Conservation (phyloP, 37 sponge, comb jelly and placozoan species). For the Beroe forskalii region DNA sequence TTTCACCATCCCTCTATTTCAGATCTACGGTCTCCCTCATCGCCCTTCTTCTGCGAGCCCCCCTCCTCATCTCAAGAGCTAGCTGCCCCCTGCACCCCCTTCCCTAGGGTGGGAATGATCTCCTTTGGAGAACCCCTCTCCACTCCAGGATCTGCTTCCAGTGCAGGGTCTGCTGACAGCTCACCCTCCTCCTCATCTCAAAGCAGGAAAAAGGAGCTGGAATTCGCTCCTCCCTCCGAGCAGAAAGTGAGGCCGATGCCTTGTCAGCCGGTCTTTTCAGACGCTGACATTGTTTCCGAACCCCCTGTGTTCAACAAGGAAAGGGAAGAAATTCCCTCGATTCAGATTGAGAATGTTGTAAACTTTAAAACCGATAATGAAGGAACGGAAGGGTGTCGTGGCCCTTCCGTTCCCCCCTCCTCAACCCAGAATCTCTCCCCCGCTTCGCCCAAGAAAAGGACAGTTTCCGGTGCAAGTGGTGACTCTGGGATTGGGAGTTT, state of each 20-base stretch:
- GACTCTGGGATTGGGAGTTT: not conserved
- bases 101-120: not conserved
- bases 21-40: no score
- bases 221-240: not conserved
- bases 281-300: not conserved
- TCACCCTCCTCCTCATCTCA: not conserved
- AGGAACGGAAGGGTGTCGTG: not conserved
- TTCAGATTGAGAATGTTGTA: no score
- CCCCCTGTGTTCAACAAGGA: not conserved
- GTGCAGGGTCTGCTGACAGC: no score
- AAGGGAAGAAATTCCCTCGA: not conserved
- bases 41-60: no score
- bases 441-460: not conserved
- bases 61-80: no score
- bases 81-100: not conserved
- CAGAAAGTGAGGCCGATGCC: constrained; percentile 21
- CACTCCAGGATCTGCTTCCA: no score
- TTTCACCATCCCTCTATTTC: no score
- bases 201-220: not conserved
- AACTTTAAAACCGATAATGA: not conserved
- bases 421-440: not conserved
- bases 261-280: not conserved
- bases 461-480: not conserved
- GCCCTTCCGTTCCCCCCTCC: not conserved
- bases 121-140: not conserved